Conservation (phyloP, 2,113 vertebrate genomes). For the Psophia crepitans region DNA sequence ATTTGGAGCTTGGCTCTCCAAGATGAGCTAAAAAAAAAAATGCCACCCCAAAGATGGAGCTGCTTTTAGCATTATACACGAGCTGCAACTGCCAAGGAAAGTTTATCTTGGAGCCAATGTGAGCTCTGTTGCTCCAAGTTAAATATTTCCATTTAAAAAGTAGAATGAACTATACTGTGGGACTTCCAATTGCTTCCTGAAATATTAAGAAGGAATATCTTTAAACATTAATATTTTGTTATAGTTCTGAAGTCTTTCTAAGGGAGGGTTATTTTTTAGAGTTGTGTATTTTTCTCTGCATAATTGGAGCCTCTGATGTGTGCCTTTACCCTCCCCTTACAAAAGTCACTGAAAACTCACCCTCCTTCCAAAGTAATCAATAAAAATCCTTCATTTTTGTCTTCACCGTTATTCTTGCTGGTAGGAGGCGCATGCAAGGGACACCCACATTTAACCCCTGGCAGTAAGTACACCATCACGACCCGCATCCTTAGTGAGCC, state of each 20-base stretch:
- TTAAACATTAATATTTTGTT: constrained; percentile 72
- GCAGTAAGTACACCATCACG: not conserved
- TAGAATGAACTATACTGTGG: constrained; percentile 70
- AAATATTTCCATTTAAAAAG: constrained; percentile 80
- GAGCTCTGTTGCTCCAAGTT: constrained; percentile 74
- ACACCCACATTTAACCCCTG: not conserved
- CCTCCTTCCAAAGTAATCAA: not conserved
- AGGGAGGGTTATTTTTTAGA: constrained; percentile 44
- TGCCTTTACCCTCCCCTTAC: not conserved
- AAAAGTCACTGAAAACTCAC: not conserved
- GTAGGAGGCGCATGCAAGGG: not conserved
- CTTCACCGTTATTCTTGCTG: not conserved
- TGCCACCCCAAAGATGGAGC: constrained; percentile 62
- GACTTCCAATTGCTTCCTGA: constrained; percentile 73
- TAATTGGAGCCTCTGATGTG: constrained; percentile 32
- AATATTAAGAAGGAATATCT: constrained; percentile 69
- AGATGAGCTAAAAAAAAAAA: constrained; percentile 59
- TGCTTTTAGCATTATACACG: constrained; percentile 73
- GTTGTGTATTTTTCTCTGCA: constrained; percentile 20
- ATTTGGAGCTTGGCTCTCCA: constrained; percentile 66
- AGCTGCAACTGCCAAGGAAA: constrained; percentile 70
- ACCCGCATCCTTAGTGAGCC: not conserved
- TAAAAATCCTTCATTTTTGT: not conserved
- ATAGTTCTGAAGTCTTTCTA: constrained; percentile 62
- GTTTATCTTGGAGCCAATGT: constrained; percentile 77